Evolutionary conservation across 2,888 invertebrate species (phyloP), one percentile per base, ranked within the genome.

Genomic region (Drosophila pullipes): DNA sequence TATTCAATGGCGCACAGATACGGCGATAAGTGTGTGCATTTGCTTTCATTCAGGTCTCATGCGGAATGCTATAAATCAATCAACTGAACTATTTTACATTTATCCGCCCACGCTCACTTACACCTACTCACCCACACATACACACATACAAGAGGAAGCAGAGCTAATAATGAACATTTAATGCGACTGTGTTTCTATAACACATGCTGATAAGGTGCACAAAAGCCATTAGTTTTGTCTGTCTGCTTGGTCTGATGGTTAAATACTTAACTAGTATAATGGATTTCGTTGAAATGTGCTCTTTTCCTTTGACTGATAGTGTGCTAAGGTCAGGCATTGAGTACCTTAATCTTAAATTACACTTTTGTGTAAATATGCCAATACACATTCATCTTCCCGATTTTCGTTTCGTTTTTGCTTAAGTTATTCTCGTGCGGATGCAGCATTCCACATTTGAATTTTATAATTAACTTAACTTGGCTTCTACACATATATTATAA

Each of bases 21-120:
- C 35, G 55, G 37, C 49, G 13, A 22, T 30, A 35, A 39, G 28
- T 18, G 25, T 28, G n/a, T 31, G 16, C 10, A 18, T 11, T 37
- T 57, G 13, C 33, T 52, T 13, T 13, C 33, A 60, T 39, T 28
- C 54, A 63, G 30, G 33, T 63, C 39, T 47, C 47, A 49, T 16
- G 30, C 54, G 55, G 68, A 71, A 57, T 69, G 33, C 35, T 54
- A 58, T 81, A 69, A 78, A 75, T 80, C 75, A 78, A 78, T 81
- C 74, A 74, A 74, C 60, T 67, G 66, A 65, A 69, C 52, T 49
- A 67, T 49, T 68, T 47, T 71, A 58, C 61, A 78, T 50, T 57
- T 47, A 61, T 31, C 57, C 30, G 35, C 22, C 33, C 35, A 62
- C 50, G 69, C 28, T 22, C 41, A 31, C 16, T 13, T 30, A 13